These are phyloP conservation scores for Petaurus breviceps DNA, from an alignment of 2,113 vertebrate species.

Conservation along the genomic window DNA sequence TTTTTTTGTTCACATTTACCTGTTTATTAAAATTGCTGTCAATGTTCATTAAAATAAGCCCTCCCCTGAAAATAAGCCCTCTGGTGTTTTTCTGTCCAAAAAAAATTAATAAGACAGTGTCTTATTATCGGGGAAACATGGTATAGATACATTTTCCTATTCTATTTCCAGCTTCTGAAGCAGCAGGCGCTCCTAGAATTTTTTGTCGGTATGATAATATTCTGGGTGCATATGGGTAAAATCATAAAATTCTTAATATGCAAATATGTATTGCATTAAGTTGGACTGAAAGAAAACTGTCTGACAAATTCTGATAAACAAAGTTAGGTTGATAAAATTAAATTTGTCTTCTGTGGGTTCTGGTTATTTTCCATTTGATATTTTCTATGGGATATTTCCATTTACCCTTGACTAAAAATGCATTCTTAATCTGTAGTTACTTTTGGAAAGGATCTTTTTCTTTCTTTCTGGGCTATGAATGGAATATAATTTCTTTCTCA, in stretches of 20 bases:
- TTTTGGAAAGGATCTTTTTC: conserved; percentile 25
- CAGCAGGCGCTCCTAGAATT: conserved; percentile 4
- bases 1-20: no score
- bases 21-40: no score
- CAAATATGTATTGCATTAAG: conserved; percentile 13
- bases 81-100: no score
- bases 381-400: not conserved
- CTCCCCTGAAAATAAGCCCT: no score
- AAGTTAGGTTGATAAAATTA: not conserved
- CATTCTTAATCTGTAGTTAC: conserved; percentile 40
- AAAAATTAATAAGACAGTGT: no score
- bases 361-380: not conserved
- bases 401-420: conserved; percentile 17
- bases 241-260: conserved; percentile 11
- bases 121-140: no score
- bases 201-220: not conserved
- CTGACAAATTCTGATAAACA: not conserved
- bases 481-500: conserved; percentile 50
- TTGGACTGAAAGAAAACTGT: not conserved
- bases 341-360: not conserved
- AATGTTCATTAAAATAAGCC: no score
- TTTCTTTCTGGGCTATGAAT: not conserved
- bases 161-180: conserved; percentile 14
- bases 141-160: not conserved
- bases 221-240: conserved; percentile 2